These are phyloP conservation scores for Enteromius trimaculatus DNA, from an alignment of 2,797 vertebrate species.

Conservation along the genomic window DNA sequence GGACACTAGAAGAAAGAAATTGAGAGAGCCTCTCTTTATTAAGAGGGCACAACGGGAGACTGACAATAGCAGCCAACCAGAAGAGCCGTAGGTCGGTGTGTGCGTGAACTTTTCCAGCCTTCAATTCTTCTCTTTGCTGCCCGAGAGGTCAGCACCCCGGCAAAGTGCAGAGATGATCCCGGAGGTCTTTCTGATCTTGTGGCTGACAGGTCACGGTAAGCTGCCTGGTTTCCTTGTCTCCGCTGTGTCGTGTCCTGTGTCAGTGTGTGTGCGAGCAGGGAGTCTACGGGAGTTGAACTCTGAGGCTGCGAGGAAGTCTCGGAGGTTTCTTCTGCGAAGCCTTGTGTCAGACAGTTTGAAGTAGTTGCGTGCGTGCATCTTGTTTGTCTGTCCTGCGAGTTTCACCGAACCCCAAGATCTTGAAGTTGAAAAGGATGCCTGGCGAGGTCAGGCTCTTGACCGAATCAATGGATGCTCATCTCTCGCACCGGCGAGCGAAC, in stretches of 20 bases:
- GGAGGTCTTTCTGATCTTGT: slow-evolving; percentile 72
- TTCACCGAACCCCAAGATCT: neutral
- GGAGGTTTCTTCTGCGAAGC: slow-evolving; percentile 14
- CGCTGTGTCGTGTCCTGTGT: slow-evolving; percentile 61
- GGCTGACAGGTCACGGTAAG: slow-evolving; percentile 77
- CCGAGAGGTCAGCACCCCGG: slow-evolving; percentile 70
- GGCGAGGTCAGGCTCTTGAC: slow-evolving; percentile 15
- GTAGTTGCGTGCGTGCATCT: slow-evolving; percentile 2
- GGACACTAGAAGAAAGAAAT: slow-evolving; percentile 63
- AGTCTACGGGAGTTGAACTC: slow-evolving; percentile 59
- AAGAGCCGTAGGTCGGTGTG: slow-evolving; percentile 65
- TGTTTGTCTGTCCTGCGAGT: slow-evolving; percentile 23
- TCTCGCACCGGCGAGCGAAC: neutral
- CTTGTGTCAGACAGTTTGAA: slow-evolving; percentile 1
- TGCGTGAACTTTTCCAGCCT: slow-evolving; percentile 55
- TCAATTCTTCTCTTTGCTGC: slow-evolving; percentile 74
- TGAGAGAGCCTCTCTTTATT: slow-evolving; percentile 67
- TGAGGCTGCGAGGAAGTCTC: neutral
- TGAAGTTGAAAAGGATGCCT: neutral
- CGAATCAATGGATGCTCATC: slow-evolving; percentile 5
- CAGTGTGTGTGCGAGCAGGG: slow-evolving; percentile 47
- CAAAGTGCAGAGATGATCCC: slow-evolving; percentile 70
- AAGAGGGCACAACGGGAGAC: slow-evolving; percentile 71
- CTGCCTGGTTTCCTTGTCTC: slow-evolving; percentile 51
- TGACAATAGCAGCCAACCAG: slow-evolving; percentile 70